These are phyloP conservation scores for Nematopogon swammerdamellus DNA, from an alignment of 2,888 invertebrate species.

Conservation along the genomic window DNA sequence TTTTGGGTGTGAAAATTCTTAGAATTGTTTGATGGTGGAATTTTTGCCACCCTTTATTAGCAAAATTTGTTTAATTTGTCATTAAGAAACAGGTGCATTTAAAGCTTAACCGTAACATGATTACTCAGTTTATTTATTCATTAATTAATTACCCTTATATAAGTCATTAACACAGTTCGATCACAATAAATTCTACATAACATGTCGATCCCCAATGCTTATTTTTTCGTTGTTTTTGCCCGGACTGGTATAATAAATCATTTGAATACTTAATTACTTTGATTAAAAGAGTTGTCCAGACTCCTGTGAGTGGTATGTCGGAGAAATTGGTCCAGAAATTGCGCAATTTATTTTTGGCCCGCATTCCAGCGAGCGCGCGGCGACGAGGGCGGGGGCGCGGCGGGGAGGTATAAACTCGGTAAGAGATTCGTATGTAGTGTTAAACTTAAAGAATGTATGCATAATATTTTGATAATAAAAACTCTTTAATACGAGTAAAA, in stretches of 20 bases:
- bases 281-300: conserved; percentile 29
- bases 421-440: not conserved
- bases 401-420: not conserved
- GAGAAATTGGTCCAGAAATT: conserved; percentile 19
- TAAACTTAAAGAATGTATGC: not conserved
- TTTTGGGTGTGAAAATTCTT: too few species aligned
- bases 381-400: conserved; percentile 1
- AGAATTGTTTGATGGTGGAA: too few species aligned
- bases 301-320: not conserved
- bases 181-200: conserved; percentile 9
- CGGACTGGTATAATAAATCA: conserved; percentile 31
- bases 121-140: too few species aligned
- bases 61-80: too few species aligned
- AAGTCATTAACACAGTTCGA: too few species aligned
- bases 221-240: conserved; percentile 17
- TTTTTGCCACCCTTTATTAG: too few species aligned
- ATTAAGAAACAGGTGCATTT: too few species aligned
- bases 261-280: conserved; percentile 41
- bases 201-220: conserved; percentile 17
- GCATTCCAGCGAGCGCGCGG: conserved; percentile 14
- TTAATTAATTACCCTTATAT: too few species aligned
- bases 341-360: conserved; percentile 19
- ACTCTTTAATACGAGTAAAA: not conserved
- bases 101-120: too few species aligned
- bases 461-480: not conserved